A percentile compares a stretch with the other conserved stretches of the same genome.
Conservation (phyloP, 1,140 invertebrate species). For the Elymnias hypermnestra region DNA sequence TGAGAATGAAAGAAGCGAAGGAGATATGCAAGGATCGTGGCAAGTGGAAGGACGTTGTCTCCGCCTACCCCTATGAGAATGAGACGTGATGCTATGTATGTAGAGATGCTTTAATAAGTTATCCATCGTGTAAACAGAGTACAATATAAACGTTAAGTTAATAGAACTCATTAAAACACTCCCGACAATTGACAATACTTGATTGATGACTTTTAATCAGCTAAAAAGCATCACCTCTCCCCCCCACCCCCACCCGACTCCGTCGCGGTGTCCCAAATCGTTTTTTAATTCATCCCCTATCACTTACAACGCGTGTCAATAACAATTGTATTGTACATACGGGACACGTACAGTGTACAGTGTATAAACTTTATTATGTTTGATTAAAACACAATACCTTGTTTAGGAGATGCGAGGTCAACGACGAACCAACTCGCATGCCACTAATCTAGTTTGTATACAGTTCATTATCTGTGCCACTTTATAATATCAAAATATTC, state of each 20-base stretch:
- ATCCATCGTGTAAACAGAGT: too few relatives aligned
- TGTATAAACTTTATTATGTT: constrained; percentile 6
- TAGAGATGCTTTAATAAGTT: too few relatives aligned
- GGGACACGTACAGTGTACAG: background rate
- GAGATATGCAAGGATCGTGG: too few relatives aligned
- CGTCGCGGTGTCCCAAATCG: constrained; percentile 6
- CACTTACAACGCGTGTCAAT: constrained; percentile 4
- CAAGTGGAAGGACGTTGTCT: too few relatives aligned
- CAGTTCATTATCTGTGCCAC: too few relatives aligned
- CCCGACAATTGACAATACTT: background rate
- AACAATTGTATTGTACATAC: constrained; percentile 7
- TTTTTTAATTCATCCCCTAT: constrained; percentile 6
- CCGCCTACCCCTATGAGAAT: too few relatives aligned
- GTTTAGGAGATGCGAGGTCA: constrained; percentile 10
- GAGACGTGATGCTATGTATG: too few relatives aligned
- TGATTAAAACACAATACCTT: constrained; percentile 15
- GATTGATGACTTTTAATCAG: constrained; percentile 7
- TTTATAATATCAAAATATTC: too few relatives aligned
- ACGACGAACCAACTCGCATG: background rate
- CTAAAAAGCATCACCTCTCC: constrained; percentile 8
- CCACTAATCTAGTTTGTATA: too few relatives aligned
- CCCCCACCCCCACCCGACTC: background rate
- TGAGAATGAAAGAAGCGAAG: too few relatives aligned
- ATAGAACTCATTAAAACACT: constrained; percentile 1
- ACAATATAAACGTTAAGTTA: too few relatives aligned